Conservation (phyloP, 2,113 vertebrate genomes). For the Vidua chalybeata region DNA sequence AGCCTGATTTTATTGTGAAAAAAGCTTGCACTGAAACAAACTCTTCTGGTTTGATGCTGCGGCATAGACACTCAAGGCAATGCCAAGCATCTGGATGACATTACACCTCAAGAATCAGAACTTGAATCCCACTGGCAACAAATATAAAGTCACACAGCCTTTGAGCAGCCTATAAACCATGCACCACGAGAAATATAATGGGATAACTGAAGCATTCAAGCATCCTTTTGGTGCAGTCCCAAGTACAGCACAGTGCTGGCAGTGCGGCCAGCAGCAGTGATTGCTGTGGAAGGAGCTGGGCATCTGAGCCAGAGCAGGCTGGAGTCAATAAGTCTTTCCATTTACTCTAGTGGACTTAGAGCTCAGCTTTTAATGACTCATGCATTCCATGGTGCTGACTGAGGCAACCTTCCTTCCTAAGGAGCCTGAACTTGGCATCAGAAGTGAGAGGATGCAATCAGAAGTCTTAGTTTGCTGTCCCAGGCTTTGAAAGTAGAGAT, state of each 20-base stretch:
- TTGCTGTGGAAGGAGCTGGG: not conserved
- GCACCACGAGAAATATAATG: not conserved
- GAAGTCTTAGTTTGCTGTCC: not conserved
- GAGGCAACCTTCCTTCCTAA: not conserved
- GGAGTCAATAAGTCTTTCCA: conserved; percentile 22
- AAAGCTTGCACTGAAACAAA: not conserved
- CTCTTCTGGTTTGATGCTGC: not conserved
- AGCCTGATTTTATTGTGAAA: not conserved
- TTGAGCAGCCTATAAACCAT: not conserved
- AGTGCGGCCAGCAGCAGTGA: not conserved
- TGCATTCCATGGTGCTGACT: not conserved
- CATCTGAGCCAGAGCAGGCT: not conserved
- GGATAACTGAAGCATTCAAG: conserved; percentile 4
- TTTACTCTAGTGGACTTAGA: not conserved
- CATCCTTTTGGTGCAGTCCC: not conserved
- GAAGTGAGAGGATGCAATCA: not conserved
- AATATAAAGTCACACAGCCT: not conserved
- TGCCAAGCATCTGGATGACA: conserved; percentile 3
- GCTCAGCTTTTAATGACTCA: conserved; percentile 6
- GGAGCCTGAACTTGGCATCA: not conserved
- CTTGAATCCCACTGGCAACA: not conserved
- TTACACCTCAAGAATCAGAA: not conserved
- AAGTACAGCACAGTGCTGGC: not conserved
- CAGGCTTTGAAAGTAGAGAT: not conserved
- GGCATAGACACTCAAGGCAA: not conserved